Base-by-base conservation (phyloP, 2,888 invertebrate genomes). In the Oscheius sp. region DNA sequence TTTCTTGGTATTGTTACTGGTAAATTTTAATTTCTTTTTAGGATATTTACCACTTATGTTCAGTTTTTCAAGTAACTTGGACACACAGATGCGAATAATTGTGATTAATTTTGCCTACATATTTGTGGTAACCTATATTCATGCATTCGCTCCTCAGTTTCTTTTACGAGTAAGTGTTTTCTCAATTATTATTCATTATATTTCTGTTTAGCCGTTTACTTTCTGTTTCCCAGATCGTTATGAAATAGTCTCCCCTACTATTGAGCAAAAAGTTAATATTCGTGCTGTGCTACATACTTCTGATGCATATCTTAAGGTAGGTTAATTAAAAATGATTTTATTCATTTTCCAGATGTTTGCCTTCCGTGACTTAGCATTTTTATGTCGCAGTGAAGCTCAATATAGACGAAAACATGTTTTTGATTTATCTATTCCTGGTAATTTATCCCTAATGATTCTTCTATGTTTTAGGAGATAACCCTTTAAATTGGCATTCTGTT, bases 151-250 rank as follows among this genome's bases (percentile, higher is more conserved):
- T n/a, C 6, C n/a, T 32, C 33, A 32, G 17, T 54, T 54, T 33
- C 32, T 54, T 32, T 33, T 54, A 12, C 33, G 36, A 12, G 47
- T 47, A 22, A 22, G 2, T 47, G 2, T 3, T 8, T 44, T 3
- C 22, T 20, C 14, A 9, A 9, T 36, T 36, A 9, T 5, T 47
- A 3, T 5, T 24, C 12, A 47, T 6, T 20, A 3, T 22, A 24
- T 24, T 47, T 47, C 4, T 12, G 22, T 22, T 47, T 22, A 47
- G 54, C 54, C 33, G 22, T 33, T 54, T n/a, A 20, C 33, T 2
- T 54, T 54, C 33, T 12, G 6, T 4, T 54, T 54, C 32, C 54
- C 54, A 9, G 54, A 54, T 22, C 32, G 36, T 20, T 54, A 54
- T 33, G 54, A 54, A 14, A 54, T 54, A 9, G 32, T 20, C 20